Evolutionary conservation across 2,888 invertebrate species (phyloP), one percentile per base, ranked within the genome.

Genomic region (Xestoiulus laeticollis): DNA sequence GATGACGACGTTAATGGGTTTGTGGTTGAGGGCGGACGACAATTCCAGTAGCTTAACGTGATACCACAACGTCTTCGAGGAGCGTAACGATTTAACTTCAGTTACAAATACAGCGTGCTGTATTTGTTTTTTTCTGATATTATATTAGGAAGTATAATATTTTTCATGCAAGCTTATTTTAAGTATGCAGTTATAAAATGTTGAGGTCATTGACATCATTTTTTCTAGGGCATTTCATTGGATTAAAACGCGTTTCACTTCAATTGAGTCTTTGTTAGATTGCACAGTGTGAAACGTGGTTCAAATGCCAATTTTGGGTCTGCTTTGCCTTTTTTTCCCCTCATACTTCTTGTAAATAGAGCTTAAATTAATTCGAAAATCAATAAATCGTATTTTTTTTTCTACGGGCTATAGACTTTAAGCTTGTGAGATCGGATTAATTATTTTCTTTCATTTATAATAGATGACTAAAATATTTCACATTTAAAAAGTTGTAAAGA

Each of bases 331-430:
- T 59, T 59, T 48, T n/a, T 59, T 59, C n/a, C n/a, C 59, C n/a
- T n/a, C 59, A 59, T 59, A 59, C n/a, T n/a, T 59, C n/a, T 19
- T 59, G n/a, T 59, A 59, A 59, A 59, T 59, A 4, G 1, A 59
- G 59, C 59, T 59, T 19, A 59, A 59, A 59, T 59, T 59, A 59
- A 59, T 59, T 59, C 59, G n/a, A 59, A 59, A 59, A 59, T 59
- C 59, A 59, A 59, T 59, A 59, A n/a, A 3, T 6, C 59, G n/a
- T n/a, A 59, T 59, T n/a, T 59, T n/a, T n/a, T n/a, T n/a, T 19
- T n/a, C 59, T 59, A n/a, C 59, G 59, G 59, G 59, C 59, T 59
- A n/a, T n/a, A n/a, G n/a, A 59, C 19, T 59, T n/a, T 59, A 59
- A 59, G 59, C 59, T 59, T n/a, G 5, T 59, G 5, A 14, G 59